Conservation (phyloP, 1,140 invertebrate genomes). For the Ptiloglossa arizonensis region DNA sequence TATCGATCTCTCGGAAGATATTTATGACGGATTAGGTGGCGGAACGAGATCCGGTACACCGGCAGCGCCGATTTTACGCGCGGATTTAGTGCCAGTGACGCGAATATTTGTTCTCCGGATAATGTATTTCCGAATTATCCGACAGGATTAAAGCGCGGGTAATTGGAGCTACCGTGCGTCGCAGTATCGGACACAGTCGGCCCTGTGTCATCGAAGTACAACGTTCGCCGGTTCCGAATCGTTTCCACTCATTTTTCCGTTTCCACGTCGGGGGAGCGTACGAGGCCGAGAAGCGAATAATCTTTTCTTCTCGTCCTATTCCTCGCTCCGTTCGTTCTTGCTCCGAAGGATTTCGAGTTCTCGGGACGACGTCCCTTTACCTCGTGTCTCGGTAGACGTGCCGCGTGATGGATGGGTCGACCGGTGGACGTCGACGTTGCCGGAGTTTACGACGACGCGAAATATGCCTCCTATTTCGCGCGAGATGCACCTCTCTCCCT, state of each 20-base stretch:
- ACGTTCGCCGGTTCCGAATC: background rate
- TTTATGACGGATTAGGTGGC: slow-evolving; percentile 50
- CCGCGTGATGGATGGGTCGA: slow-evolving; percentile 45
- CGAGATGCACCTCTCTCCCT: background rate
- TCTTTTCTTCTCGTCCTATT: slow-evolving; percentile 20
- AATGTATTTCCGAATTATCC: slow-evolving; percentile 55
- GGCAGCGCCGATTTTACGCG: slow-evolving; percentile 4
- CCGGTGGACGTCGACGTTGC: slow-evolving; percentile 31
- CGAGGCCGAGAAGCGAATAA: background rate
- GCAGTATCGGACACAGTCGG: background rate
- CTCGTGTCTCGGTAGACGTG: slow-evolving; percentile 13
- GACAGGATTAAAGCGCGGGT: slow-evolving; percentile 39
- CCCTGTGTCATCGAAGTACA: background rate
- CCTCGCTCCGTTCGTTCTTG: slow-evolving; percentile 21
- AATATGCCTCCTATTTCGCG: slow-evolving; percentile 42
- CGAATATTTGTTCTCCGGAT: slow-evolving; percentile 42
- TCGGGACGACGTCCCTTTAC: slow-evolving; percentile 21
- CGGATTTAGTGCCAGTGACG: slow-evolving; percentile 24
- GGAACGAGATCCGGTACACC: background rate
- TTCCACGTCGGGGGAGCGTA: background rate
- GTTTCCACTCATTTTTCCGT: background rate
- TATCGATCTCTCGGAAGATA: slow-evolving; percentile 44
- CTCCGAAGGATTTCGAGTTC: slow-evolving; percentile 28
- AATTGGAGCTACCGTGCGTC: slow-evolving; percentile 23
- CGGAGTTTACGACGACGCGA: slow-evolving; percentile 40